Conservation (phyloP, 1,140 invertebrate species). For the Euglossa dilemma region DNA sequence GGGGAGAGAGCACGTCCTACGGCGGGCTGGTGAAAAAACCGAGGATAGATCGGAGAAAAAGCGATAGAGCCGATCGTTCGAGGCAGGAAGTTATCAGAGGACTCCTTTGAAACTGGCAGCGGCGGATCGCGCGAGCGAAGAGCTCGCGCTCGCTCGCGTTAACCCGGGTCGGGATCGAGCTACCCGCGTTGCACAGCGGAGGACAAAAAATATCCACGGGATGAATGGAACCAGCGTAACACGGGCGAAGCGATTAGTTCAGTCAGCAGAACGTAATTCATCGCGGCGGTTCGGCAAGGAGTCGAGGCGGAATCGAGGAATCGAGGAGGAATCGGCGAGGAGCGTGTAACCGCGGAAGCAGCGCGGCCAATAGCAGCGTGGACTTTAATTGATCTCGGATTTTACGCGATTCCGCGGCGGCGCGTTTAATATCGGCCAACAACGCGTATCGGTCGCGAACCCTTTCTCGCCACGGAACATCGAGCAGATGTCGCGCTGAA, state of each 20-base stretch:
- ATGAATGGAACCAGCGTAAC: no score
- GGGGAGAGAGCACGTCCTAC: slow-evolving; percentile 20
- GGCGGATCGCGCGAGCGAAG: background rate
- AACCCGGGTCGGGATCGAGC: background rate
- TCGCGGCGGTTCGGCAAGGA: no score
- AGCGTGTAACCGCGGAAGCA: slow-evolving; percentile 1
- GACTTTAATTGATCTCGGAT: slow-evolving; percentile 25
- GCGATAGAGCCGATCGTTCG: background rate
- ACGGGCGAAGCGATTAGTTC: no score
- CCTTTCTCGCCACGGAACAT: slow-evolving; percentile 7
- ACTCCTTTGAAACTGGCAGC: background rate
- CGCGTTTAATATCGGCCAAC: slow-evolving; percentile 13
- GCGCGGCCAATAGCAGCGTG: background rate
- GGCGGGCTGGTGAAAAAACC: slow-evolving; percentile 19
- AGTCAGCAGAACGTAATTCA: background rate
- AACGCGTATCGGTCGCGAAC: slow-evolving; percentile 22
- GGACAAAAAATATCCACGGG: no score
- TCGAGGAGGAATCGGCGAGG: no score
- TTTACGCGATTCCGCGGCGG: slow-evolving; percentile 12
- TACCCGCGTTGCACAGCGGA: background rate
- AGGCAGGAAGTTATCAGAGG: background rate
- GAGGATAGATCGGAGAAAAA: background rate
- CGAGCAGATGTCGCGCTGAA: background rate
- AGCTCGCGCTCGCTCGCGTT: background rate
- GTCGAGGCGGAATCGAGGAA: no score